Evolutionary conservation across 2,113 vertebrate species (phyloP).

Genomic region (Leucoraja erinaceus): DNA sequence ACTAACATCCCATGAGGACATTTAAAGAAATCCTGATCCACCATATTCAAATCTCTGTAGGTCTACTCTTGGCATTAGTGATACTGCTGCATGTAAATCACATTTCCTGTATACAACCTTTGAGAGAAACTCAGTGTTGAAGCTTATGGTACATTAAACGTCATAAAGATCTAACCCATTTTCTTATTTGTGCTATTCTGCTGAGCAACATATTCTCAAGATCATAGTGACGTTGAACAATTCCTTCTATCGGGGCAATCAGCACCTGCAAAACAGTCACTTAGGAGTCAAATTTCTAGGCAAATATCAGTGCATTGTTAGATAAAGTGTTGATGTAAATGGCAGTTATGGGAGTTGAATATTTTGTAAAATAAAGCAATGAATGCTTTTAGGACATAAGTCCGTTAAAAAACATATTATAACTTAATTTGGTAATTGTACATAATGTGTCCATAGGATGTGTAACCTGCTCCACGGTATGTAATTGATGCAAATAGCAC

Average conservation of each 20-base stretch:
- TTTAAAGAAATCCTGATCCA: no score
- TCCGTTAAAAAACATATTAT: neutral
- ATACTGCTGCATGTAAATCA: no score
- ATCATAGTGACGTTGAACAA: no score
- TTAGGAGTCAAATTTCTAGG: neutral
- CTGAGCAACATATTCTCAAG: no score
- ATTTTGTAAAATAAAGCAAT: neutral
- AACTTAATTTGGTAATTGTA: neutral
- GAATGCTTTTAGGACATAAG: neutral
- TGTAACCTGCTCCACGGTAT: neutral
- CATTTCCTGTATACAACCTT: no score
- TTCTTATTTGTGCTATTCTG: no score
- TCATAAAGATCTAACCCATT: no score
- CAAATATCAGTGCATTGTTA: neutral
- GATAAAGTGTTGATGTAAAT: neutral
- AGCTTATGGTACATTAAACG: no score
- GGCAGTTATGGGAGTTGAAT: neutral
- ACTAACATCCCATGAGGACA: no score
- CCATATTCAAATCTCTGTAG: no score
- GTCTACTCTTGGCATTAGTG: no score
- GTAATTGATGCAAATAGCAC: neutral
- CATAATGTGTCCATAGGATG: neutral
- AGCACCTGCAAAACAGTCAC: neutral
- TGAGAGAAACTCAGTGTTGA: no score
- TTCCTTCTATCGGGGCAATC: neutral